Conservation (phyloP, 2,888 invertebrate genomes). For the Hydraecia micacea region DNA sequence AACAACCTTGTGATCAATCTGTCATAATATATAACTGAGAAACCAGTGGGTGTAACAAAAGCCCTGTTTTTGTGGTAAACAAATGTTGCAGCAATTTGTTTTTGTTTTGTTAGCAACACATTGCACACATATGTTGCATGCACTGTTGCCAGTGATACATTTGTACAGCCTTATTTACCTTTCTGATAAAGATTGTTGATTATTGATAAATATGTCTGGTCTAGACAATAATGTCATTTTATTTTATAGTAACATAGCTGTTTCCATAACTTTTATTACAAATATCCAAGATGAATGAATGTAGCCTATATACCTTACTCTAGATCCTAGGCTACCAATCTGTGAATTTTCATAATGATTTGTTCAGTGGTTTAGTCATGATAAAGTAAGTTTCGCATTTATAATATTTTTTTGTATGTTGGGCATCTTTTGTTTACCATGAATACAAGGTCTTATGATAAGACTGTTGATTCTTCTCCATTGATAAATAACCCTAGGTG, state of each 20-base stretch:
- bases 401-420: not conserved
- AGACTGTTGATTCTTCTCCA: slow-evolving; percentile 3
- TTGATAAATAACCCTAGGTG: not conserved
- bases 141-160: not conserved
- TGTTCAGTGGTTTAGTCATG: not conserved
- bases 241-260: not conserved
- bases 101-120: not conserved
- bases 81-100: not conserved
- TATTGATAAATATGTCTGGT: not conserved
- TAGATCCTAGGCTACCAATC: no score
- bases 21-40: slow-evolving; percentile 19
- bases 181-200: not conserved
- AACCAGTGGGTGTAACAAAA: slow-evolving; percentile 43
- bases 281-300: not conserved
- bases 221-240: not conserved
- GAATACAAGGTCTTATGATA: not conserved
- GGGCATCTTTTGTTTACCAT: not conserved
- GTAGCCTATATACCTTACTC: no score
- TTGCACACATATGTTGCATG: not conserved
- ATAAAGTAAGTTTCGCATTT: not conserved
- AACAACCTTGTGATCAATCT: slow-evolving; percentile 42
- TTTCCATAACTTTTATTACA: not conserved
- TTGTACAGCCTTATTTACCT: not conserved
- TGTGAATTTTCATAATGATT: no score
- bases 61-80: slow-evolving; percentile 4